Evolutionary conservation across 2,888 invertebrate species (phyloP), one percentile per base, ranked within the genome.

Genomic region (Drosophila melanocephala): DNA sequence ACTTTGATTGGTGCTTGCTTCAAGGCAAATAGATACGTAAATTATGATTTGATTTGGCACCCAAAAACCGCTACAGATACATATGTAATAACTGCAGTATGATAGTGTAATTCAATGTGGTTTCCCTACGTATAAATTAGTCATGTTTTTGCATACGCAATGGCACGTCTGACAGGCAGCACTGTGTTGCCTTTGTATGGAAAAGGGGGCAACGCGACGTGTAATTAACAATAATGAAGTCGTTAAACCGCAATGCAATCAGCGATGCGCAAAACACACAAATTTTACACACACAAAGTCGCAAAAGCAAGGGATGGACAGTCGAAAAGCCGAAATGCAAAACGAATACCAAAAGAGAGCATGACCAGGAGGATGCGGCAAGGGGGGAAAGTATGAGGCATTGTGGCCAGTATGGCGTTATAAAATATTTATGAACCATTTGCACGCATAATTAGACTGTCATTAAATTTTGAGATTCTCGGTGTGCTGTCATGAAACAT

Each of bases 361-460:
- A 30, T 4, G 47, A 0, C 4, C 47, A 47, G 47, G 7, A 37
- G 37, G 52, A 57, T 37, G 44, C 37, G 37, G 61, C 53, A 28
- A n/a, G 5, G 39, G 2, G 19, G 9, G 52, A 1, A 10, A n/a
- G 26, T 19, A 28, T 72, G 73, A 53, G 47, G 50, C 51, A 60
- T 28, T 65, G 73, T 62, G 70, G 67, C 68, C 67, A 72, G 51
- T 30, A 47, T 47, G 72, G 57, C 42, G 14, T 71, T 81, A 87
- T 89, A 83, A 92, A 92, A 92, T 92, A 92, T 92, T 92, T 92
- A 92, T 92, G 91, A 91, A 91, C 83, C 92, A 91, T 92, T 92
- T 92, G 91, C 91, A 91, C 92, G 92, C 92, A 92, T 92, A 92
- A 92, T 92, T 92, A 92, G 92, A 82, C 84, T 92, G 92, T 92